Evolutionary conservation across 2,888 invertebrate species (phyloP), one percentile per base, ranked within the genome.

Genomic region (Seira ritae): DNA sequence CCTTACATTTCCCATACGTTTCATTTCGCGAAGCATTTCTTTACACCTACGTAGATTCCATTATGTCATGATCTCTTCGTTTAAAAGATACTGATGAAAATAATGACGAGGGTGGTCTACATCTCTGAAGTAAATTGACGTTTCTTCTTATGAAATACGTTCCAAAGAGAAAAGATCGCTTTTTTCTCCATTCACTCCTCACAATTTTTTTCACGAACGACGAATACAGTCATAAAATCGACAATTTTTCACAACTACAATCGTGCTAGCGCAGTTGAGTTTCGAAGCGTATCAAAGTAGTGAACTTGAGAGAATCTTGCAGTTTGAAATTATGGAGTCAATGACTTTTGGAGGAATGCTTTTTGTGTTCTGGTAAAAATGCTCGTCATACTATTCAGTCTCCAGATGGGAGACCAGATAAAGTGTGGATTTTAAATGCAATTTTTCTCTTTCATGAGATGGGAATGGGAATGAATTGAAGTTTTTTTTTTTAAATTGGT

Each of bases 1-100:
- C 12, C 75, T 80, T 65, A 31, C 37, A 70, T 62, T 80, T 80
- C 80, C 74, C 75, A 80, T 80, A 80, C 70, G 75, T 75, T 75
- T 74, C 80, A 50, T 65, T 3, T 15, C 31, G 67, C 24, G 8
- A 31, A 31, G 31, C 31, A 50, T 31, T 67, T 72, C 73, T 74
- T 68, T 74, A 80, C 80, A 73, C 68, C 80, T 80, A 80, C 74
- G 24, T 72, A 31, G 19, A 15, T 72, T 46, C 60, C 22, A 72
- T 79, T 72, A 37, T 79, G 77, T 37, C 69, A 68, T 31, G 31
- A 8, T 31, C 31, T 2, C 8, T 8, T 31, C 8, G 31, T 31
- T 31, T 31, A 31, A 31, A 31, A 31, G 31, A 31, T 31, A 31
- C 31, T 31, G 22, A 67, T 20, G 22, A 71, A 60, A 17, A 12